Conservation (phyloP, 2,888 invertebrate species). For the Adelognathus sp. region DNA sequence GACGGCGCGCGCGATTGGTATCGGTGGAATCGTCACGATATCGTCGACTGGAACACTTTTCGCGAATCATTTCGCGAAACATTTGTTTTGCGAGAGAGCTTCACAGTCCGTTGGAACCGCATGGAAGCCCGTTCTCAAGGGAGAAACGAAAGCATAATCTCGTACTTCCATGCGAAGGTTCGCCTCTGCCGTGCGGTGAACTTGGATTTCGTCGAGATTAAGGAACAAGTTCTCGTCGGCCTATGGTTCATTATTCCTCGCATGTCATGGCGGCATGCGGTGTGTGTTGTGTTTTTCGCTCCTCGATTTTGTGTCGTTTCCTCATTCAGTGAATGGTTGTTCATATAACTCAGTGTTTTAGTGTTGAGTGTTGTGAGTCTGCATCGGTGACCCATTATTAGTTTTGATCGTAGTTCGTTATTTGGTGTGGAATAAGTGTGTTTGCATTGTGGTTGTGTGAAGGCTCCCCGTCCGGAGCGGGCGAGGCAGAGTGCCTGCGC, state of each 20-base stretch:
- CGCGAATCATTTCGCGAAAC: background rate
- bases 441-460: too few species aligned
- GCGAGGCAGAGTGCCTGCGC: too few species aligned
- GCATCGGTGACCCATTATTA: too few species aligned
- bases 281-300: too few species aligned
- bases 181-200: background rate
- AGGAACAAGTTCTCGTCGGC: background rate
- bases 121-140: background rate
- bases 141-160: background rate
- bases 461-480: too few species aligned
- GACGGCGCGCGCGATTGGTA: constrained; percentile 17
- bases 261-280: too few species aligned
- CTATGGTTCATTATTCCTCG: background rate
- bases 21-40: constrained; percentile 53
- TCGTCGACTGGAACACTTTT: background rate
- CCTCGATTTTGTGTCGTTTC: too few species aligned
- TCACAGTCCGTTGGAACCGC: background rate
- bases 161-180: background rate
- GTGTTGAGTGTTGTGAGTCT: too few species aligned
- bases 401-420: too few species aligned
- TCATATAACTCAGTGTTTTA: too few species aligned
- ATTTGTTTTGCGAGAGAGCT: background rate
- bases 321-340: too few species aligned
- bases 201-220: background rate
- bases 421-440: too few species aligned